Percentiles rank a stretch among this genome's conserved stretches.
Conservation (phyloP, 2,888 invertebrate species). For the Bhutanitis thaidina region DNA sequence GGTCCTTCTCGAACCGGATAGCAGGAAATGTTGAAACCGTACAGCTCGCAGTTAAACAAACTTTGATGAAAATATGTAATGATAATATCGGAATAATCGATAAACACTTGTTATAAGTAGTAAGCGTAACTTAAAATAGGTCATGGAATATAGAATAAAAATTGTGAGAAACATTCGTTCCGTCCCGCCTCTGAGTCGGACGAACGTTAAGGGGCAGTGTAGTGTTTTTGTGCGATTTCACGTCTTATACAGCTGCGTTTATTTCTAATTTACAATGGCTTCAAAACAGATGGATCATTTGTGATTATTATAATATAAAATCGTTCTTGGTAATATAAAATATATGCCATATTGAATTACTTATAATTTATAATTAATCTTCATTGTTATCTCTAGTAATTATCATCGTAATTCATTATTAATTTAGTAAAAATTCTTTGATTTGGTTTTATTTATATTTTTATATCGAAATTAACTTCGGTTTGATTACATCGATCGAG, state of each 20-base stretch:
- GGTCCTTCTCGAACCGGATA: constrained; percentile 7
- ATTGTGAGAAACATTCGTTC: constrained; percentile 1
- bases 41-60: neutral
- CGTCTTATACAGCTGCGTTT: neutral
- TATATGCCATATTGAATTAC: too few species aligned
- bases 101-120: constrained; percentile 48
- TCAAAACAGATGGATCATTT: neutral
- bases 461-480: too few species aligned
- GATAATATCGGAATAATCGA: constrained; percentile 30
- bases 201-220: constrained; percentile 1
- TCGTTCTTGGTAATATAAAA: too few species aligned
- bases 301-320: neutral
- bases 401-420: too few species aligned
- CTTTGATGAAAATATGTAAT: constrained; percentile 31
- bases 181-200: constrained; percentile 3
- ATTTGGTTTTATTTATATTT: too few species aligned
- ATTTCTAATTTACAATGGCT: constrained; percentile 4
- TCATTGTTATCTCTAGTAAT: too few species aligned
- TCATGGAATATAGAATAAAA: neutral
- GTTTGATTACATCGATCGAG: neutral
- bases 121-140: constrained; percentile 52
- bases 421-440: too few species aligned
- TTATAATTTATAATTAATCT: too few species aligned
- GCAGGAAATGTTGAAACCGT: neutral
- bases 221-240: constrained; percentile 10